Conservation (phyloP, 2,113 vertebrate species). For the Glareola pratincola region DNA sequence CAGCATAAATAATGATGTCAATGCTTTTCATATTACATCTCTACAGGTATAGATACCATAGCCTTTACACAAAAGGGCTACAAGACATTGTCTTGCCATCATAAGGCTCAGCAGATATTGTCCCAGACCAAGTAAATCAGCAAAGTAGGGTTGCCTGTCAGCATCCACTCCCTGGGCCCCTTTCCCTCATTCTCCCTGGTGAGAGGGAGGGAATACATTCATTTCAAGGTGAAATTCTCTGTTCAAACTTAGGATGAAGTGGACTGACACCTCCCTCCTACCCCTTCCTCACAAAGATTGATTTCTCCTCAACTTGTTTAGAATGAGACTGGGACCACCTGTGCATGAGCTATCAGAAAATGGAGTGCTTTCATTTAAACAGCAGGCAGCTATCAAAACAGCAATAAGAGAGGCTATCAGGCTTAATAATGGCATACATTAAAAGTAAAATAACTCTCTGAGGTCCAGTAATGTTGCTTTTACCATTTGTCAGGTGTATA, state of each 20-base stretch:
- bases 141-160: not conserved
- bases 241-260: not conserved
- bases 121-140: not conserved
- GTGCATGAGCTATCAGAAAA: slow-evolving; percentile 67
- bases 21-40: not conserved
- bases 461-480: slow-evolving; percentile 63
- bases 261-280: not conserved
- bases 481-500: slow-evolving; percentile 74
- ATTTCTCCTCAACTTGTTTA: slow-evolving; percentile 57
- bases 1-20: not conserved
- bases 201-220: too few species aligned
- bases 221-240: not conserved
- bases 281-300: not conserved
- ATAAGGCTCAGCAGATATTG: not conserved
- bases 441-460: slow-evolving; percentile 61
- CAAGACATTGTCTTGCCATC: not conserved
- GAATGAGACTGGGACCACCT: slow-evolving; percentile 60
- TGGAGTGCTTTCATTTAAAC: slow-evolving; percentile 52
- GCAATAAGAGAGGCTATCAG: slow-evolving; percentile 54
- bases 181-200: not conserved
- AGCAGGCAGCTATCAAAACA: slow-evolving; percentile 77
- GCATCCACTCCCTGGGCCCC: not conserved
- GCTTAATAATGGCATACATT: slow-evolving; percentile 50
- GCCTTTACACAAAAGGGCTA: not conserved
- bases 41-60: not conserved